Base-by-base conservation (phyloP, 2,888 invertebrate genomes). In the Melanotus villosus region DNA sequence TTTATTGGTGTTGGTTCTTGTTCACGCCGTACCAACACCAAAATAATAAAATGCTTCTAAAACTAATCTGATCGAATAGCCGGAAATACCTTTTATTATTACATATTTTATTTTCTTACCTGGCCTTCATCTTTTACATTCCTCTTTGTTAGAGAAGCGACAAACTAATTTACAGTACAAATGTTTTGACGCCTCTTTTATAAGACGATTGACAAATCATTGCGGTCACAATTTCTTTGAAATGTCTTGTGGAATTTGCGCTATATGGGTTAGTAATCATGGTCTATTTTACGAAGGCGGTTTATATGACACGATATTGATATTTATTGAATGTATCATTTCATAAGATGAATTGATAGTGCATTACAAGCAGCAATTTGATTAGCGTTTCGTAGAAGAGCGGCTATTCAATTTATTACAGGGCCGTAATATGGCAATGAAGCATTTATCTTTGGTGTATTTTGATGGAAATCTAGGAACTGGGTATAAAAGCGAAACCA, bases 341-440 rank as follows among this genome's bases (percentile, higher is more conserved):
- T 50, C 45, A 38, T 58, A 64, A 68, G 68, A 68, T 68, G 43
- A 59, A 68, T 68, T 52, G 63, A 58, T 60, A 19, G 21, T 45
- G 34, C 59, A 69, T 69, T 69, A 69, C 64, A 57, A 65, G 59
- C 59, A 65, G 36, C 38, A 69, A 65, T 65, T 69, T 69, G 65
- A 69, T 69, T 65, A 64, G 64, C 23, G 26, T 68, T 68, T 68
- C 68, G 14, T 30, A 59, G 68, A 68, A 68, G 56, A 68, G 32
- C 43, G 64, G 59, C 34, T 43, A 52, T 64, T 56, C 58, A 59
- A 64, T 68, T 68, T 68, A 68, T 68, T 68, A 59, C 34, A 58
- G 45, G 45, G 23, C 38, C 60, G 56, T 56, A 60, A 56, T 62
- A 26, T 36, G 38, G 59, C 58, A 50, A 59, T 66, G 26, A 14